Percentiles rank a stretch among this genome's conserved stretches.
phyloP scores from a whole-genome alignment of 2,113 vertebrate genomes.

The Microtus ochrogaster region DNA sequence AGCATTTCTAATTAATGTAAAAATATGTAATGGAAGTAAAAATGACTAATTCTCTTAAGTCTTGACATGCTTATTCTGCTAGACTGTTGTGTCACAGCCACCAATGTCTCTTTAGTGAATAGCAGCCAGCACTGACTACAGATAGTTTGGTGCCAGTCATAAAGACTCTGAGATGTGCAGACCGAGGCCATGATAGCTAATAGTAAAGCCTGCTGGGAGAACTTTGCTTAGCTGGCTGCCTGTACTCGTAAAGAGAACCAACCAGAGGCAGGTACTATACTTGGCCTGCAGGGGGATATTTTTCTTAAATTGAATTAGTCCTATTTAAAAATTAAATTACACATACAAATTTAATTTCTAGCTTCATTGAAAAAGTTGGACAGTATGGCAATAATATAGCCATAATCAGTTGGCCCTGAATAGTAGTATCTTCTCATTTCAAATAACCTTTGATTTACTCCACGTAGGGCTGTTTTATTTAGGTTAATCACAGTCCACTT shows the following conservation, averaged over 20 bases:
- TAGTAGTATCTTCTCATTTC: background rate
- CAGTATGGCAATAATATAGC: background rate
- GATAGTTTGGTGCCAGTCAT: background rate
- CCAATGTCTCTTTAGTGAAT: background rate
- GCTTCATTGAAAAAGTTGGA: conserved; percentile 38
- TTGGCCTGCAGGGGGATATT: background rate
- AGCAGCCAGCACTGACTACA: background rate
- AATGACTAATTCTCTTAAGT: background rate
- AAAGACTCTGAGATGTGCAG: background rate
- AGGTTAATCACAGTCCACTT: background rate
- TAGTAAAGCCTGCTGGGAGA: background rate
- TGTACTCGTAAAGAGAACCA: background rate
- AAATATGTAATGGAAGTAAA: background rate
- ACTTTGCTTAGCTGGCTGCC: background rate
- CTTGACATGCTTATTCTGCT: background rate
- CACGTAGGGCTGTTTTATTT: conserved; percentile 6
- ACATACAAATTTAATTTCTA: conserved; percentile 24
- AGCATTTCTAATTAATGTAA: conserved; percentile 1
- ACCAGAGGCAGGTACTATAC: background rate
- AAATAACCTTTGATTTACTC: conserved; percentile 21
- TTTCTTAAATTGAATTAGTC: conserved; percentile 29
- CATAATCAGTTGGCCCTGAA: background rate
- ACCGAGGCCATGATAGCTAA: background rate
- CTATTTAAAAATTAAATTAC: conserved; percentile 50
- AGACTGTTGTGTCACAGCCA: background rate